phyloP scores from a whole-genome alignment of 2,797 vertebrate species.

The Gymnothorax javanicus region DNA sequence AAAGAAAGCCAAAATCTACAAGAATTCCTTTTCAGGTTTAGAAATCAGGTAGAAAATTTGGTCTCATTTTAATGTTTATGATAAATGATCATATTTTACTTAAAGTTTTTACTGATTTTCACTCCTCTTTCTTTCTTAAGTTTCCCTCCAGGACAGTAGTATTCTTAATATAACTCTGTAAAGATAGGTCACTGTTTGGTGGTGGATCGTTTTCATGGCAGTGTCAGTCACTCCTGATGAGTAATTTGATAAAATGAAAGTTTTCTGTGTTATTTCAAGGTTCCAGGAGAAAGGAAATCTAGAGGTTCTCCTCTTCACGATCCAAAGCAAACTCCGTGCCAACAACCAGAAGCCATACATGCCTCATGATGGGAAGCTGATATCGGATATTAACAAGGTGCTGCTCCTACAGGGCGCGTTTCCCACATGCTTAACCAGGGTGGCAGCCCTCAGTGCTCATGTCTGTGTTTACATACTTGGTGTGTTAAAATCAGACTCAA shows the following conservation, averaged over 20 bases:
- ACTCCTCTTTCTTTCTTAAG: background rate
- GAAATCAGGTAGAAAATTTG: background rate
- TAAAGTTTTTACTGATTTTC: background rate
- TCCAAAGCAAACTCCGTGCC: conserved; percentile 95
- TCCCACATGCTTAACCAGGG: background rate
- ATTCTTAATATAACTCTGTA: background rate
- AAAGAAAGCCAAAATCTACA: background rate
- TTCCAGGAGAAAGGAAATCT: conserved; percentile 97
- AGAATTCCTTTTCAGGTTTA: background rate
- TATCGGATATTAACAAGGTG: conserved; percentile 94
- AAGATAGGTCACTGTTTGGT: background rate
- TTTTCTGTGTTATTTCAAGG: conserved; percentile 60
- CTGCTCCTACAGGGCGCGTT: background rate
- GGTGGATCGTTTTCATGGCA: background rate
- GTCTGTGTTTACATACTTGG: background rate
- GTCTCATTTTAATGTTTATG: background rate
- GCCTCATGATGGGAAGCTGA: conserved; percentile 87
- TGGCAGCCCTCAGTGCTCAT: background rate
- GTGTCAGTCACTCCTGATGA: background rate
- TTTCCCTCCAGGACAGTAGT: background rate
- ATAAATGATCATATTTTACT: background rate
- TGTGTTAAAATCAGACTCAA: too few relatives aligned
- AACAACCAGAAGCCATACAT: conserved; percentile 90
- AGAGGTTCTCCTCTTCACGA: conserved; percentile 94
- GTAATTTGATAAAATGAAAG: background rate